Evolutionary conservation across 1,140 invertebrate genomes (phyloP).

Genomic region (Hypsibius dujardini): DNA sequence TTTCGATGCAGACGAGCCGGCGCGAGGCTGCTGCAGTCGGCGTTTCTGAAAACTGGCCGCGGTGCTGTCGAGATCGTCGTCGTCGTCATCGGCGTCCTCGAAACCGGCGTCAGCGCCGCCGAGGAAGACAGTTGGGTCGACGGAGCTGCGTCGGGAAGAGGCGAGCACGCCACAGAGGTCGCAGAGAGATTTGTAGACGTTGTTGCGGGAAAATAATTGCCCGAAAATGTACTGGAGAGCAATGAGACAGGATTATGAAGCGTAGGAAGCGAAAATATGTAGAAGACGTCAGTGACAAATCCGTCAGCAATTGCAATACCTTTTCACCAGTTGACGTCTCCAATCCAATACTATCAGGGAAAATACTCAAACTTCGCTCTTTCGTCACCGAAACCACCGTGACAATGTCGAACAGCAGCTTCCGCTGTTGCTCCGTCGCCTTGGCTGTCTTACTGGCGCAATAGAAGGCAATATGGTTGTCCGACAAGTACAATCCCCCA

Average conservation of each 20-base stretch:
- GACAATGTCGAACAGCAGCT: not conserved
- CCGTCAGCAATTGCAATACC: not conserved
- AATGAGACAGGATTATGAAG: not conserved
- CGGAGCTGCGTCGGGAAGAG: not conserved
- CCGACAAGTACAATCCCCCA: conserved; percentile 15
- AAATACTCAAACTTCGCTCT: not conserved
- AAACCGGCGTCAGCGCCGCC: not conserved
- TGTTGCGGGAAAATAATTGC: conserved; percentile 7
- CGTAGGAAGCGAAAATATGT: no score
- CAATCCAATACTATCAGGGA: conserved; percentile 8
- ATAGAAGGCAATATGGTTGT: conserved; percentile 12
- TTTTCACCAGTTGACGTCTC: not conserved
- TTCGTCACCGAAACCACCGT: not conserved
- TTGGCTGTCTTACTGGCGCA: not conserved
- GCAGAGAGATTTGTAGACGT: conserved; percentile 7
- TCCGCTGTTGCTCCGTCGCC: not conserved
- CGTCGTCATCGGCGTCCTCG: not conserved
- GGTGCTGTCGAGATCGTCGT: conserved; percentile 1
- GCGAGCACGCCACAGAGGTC: not conserved
- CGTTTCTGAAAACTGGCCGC: not conserved
- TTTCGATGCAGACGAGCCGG: not conserved
- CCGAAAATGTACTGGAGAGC: conserved; percentile 1
- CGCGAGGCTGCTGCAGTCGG: no score
- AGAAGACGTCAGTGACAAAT: not conserved
- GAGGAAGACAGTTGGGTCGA: not conserved